Percentiles rank a stretch among this genome's conserved stretches.
These are phyloP conservation scores for Sarcophaga peregrina DNA, from an alignment of 1,140 invertebrate genomes.

Conservation along the genomic window DNA sequence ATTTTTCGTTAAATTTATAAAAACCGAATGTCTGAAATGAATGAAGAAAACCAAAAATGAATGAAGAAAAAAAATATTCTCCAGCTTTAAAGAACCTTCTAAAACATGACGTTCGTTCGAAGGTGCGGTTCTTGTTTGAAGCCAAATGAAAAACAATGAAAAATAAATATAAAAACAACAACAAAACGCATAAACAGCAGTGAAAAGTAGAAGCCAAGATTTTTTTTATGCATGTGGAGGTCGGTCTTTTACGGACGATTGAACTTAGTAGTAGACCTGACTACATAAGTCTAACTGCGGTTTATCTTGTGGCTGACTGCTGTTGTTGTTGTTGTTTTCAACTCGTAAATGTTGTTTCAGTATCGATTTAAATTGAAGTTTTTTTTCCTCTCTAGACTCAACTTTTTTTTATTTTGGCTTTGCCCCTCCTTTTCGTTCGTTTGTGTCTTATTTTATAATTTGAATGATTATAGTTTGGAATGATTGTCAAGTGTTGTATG, in stretches of 20 bases:
- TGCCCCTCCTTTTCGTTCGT: background rate
- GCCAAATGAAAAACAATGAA: background rate
- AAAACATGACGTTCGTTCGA: background rate
- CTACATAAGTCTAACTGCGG: background rate
- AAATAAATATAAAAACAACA: background rate
- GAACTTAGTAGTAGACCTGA: conserved; percentile 8
- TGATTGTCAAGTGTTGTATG: background rate
- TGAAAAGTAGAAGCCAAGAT: conserved; percentile 2
- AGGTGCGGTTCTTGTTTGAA: conserved; percentile 26
- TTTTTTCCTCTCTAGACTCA: no score
- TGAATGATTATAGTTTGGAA: background rate
- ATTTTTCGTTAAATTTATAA: background rate
- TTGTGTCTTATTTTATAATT: background rate
- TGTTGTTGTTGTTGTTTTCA: background rate
- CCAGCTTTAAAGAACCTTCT: background rate
- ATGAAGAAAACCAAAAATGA: background rate
- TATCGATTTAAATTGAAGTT: no score
- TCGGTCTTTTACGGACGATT: conserved; percentile 11
- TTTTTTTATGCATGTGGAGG: background rate
- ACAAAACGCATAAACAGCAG: background rate
- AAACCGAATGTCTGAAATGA: background rate
- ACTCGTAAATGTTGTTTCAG: no score
- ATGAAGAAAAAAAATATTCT: no score
- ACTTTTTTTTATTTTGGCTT: no score
- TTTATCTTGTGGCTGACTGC: background rate